Evolutionary conservation across 2,888 invertebrate species (phyloP).

Genomic region (Sarcophaga caerulescens): DNA sequence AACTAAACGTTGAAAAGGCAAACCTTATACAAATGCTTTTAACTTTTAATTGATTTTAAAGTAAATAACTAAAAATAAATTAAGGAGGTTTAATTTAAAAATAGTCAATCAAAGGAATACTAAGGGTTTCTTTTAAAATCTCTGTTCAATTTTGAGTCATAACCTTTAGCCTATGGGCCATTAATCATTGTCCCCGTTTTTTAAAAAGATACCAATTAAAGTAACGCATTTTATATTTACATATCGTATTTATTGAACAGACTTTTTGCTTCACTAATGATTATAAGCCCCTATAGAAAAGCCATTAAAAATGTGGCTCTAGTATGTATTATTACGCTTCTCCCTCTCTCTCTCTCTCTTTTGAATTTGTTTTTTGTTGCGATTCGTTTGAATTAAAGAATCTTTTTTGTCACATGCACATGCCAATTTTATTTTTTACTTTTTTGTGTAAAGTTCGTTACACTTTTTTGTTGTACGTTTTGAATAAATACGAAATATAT

Average conservation of each 20-base stretch:
- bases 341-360: not conserved
- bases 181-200: not conserved
- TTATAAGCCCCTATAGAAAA: not conserved
- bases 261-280: not conserved
- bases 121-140: no score
- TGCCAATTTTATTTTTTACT: constrained; percentile 6
- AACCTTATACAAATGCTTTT: no score
- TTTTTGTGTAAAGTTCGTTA: not conserved
- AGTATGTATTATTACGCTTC: not conserved
- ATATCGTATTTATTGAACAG: not conserved
- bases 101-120: no score
- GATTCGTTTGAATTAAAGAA: constrained; percentile 19
- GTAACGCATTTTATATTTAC: not conserved
- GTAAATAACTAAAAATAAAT: no score
- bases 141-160: not conserved
- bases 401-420: constrained; percentile 26
- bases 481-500: constrained; percentile 15
- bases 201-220: not conserved
- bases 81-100: no score
- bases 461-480: not conserved
- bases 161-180: not conserved
- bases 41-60: no score
- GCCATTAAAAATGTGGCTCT: not conserved
- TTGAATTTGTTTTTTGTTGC: not conserved
- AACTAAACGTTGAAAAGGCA: no score